These are phyloP conservation scores for Notarius quadriscutis DNA, from an alignment of 2,113 vertebrate species.

Conservation along the genomic window DNA sequence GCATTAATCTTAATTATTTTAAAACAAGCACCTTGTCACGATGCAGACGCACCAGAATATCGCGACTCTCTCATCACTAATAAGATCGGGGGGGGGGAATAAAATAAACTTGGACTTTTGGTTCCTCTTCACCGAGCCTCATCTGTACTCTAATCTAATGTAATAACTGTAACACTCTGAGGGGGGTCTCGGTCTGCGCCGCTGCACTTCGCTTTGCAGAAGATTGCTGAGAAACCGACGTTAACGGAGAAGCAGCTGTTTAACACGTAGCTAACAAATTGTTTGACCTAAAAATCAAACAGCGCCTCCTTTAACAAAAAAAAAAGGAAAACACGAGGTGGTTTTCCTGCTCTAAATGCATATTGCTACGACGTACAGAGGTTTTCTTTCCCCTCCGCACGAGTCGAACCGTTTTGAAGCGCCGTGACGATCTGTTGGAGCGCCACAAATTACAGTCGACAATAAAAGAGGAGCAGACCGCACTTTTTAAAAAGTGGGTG, in stretches of 20 bases:
- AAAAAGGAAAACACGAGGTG: not conserved
- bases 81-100: not conserved
- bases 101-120: not conserved
- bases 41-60: not conserved
- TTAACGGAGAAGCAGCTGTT: slow-evolving; percentile 54
- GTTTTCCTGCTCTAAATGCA: slow-evolving; percentile 28
- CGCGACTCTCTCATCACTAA: not conserved
- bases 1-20: not conserved
- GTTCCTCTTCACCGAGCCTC: slow-evolving; percentile 6
- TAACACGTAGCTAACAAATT: slow-evolving; percentile 48
- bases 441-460: slow-evolving; percentile 7
- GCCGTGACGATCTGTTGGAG: slow-evolving; percentile 2
- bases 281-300: slow-evolving; percentile 40
- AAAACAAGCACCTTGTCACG: not conserved
- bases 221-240: slow-evolving; percentile 17
- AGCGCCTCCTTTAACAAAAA: slow-evolving; percentile 32
- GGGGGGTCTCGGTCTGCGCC: not conserved
- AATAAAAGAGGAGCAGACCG: not conserved
- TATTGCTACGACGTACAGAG: slow-evolving; percentile 20
- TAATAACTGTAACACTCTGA: slow-evolving; percentile 8
- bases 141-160: slow-evolving; percentile 45
- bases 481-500: not conserved
- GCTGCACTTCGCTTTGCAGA: not conserved
- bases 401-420: not conserved
- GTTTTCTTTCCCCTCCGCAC: not conserved